These are phyloP conservation scores for Nezara viridula DNA, from an alignment of 2,888 invertebrate species.

Conservation along the genomic window DNA sequence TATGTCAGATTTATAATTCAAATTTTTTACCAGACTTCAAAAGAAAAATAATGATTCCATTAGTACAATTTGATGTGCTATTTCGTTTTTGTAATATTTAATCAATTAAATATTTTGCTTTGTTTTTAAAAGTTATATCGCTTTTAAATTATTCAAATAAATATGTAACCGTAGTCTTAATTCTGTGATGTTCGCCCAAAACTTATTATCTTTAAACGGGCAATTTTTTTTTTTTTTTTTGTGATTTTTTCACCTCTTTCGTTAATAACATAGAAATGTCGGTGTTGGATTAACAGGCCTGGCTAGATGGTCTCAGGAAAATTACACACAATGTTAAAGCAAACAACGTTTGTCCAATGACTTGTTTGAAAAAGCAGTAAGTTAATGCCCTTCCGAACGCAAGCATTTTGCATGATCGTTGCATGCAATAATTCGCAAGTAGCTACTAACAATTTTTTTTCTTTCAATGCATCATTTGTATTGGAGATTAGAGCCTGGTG, in stretches of 20 bases:
- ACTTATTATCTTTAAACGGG: not conserved
- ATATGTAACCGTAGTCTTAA: not conserved
- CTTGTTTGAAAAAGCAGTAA: slow-evolving; percentile 99
- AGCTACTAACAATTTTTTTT: slow-evolving; percentile 56
- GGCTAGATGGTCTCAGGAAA: slow-evolving; percentile 94
- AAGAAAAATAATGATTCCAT: not conserved
- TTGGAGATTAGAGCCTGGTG: not conserved
- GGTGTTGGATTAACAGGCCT: slow-evolving; percentile 77
- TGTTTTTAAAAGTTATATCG: not conserved
- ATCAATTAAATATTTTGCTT: not conserved
- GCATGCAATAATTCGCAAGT: slow-evolving; percentile 58
- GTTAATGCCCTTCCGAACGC: slow-evolving; percentile 70
- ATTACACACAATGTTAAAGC: slow-evolving; percentile 99
- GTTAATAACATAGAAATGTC: slow-evolving; percentile 44
- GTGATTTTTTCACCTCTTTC: slow-evolving; percentile 45
- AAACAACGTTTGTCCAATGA: slow-evolving; percentile 99
- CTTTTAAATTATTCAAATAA: not conserved
- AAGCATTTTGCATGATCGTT: slow-evolving; percentile 60
- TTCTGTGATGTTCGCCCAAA: not conserved
- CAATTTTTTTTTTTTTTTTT: slow-evolving; percentile 48
- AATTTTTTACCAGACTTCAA: not conserved
- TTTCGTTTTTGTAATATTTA: not conserved
- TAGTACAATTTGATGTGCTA: not conserved
- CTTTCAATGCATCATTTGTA: not conserved
- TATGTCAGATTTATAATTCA: no score